Base-by-base conservation (phyloP, 2,113 vertebrate genomes). In the Trematocara marginatum region DNA sequence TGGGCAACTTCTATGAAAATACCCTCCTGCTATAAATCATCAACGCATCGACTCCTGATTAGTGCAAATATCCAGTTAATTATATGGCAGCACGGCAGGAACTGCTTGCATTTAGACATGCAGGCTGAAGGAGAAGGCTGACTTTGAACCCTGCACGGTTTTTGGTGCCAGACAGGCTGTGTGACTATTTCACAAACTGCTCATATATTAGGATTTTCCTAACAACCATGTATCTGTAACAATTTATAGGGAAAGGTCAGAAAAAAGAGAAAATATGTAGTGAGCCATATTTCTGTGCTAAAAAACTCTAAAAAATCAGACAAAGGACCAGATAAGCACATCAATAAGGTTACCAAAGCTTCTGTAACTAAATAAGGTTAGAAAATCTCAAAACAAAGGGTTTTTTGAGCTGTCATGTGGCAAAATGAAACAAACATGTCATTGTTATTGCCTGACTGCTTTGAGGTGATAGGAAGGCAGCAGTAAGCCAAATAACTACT, bases 301-400 rank as follows among this genome's bases (percentile, higher is more conserved):
- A 34, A 2, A 61, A 61, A 34, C n/a, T n/a, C n/a, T n/a, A n/a
- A n/a, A n/a, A n/a, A n/a, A n/a, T n/a, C n/a, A n/a, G n/a, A n/a
- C n/a, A 61, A 35, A 61, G 16, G 57, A 61, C 5, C 57, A 35
- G 57, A 61, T 61, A 61, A 61, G 31, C 57, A 61, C 0, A 61
- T 61, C 5, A 18, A 61, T 4, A 1, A 61, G 15, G 15, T 35
- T 61, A 0, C 29, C 15, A 34, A 18, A 0, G 1, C 57, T 34
- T 61, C 15, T 18, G 57, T 10, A 18, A 18, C 57, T 10, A 34
- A 18, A 61, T 34, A 35, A 61, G 9, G 31, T 18, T 31, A 31
- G 31, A 31, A 31, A 31, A 31, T 31, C 31, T 6, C 31, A 31
- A 31, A 31, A 31, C 31, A 31, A 31, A 31, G 5, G 6, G 5